Base-by-base conservation (phyloP, 2,888 invertebrate species). In the Cephus runcator region DNA sequence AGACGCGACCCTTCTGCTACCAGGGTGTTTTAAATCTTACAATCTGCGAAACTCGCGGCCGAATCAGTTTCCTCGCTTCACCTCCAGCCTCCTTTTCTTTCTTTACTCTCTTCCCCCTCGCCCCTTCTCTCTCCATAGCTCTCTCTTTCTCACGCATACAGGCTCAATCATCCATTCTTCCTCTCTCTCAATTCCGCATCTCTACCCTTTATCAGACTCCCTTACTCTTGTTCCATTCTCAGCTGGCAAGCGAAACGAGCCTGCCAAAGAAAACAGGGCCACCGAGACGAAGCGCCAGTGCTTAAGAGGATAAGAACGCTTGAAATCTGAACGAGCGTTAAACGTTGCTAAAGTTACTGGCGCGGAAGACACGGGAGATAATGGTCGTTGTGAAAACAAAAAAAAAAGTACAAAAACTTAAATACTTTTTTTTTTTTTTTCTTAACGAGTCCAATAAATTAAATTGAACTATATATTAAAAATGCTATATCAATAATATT, bases 11-110 rank as follows among this genome's bases (percentile, higher is more conserved):
- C 73, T 73, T 40, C 76, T 80, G 76, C 79, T 35, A 73, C 78
- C 35, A 71, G 76, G 79, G 79, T 82, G 79, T 79, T 79, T 80
- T 80, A 81, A 80, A 80, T 80, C 81, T 79, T 79, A 79, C 79
- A 81, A 81, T 81, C 80, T 81, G 77, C 75, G 75, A 79, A 83
- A 81, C 81, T 81, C 82, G 76, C 79, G 78, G 75, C 77, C 79
- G 81, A 56, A 23, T 56, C 56, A 56, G 56, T 56, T 56, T 23
- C 56, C 6, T 56, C 56, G 56, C 56, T 23, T 9, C 56, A 23
- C 2, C 56, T 56, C 56, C 56, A 15, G 9, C 56, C 23, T 56
- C 9, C 56, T 23, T 56, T 40, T 40, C 40, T 40, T 40, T 40
- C 40, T 23, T 36, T 36, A 15, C 36, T 12, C 36, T 40, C 35